Percentiles rank a stretch among this genome's conserved stretches.
These are phyloP conservation scores for Clinocottus analis DNA, from an alignment of 2,113 vertebrate genomes.

Conservation along the genomic window DNA sequence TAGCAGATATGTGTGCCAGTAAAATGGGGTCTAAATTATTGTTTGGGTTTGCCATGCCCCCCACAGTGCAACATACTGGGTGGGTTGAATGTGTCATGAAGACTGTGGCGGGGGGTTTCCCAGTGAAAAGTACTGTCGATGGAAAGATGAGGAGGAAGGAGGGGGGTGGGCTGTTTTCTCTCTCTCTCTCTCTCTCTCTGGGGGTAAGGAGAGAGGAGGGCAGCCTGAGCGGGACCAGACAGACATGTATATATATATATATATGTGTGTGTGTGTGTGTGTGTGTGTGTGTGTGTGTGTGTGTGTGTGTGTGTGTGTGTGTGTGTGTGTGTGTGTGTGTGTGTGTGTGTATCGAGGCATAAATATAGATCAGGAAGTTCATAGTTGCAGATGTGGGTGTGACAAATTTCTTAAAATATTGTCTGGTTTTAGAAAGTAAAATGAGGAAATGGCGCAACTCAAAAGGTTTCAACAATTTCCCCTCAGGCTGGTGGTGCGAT, in stretches of 20 bases:
- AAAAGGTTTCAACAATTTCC: not conserved
- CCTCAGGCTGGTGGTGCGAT: conserved; percentile 3
- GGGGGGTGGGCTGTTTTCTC: conserved; percentile 3
- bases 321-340: no score
- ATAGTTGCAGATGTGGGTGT: not conserved
- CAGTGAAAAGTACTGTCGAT: conserved; percentile 45
- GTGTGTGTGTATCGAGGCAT: no score
- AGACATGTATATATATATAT: no score
- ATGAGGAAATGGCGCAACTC: conserved; percentile 18
- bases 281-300: no score
- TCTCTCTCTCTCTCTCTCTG: conserved; percentile 24
- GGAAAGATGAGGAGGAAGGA: conserved; percentile 67
- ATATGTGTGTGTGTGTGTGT: no score
- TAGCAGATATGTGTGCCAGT: conserved; percentile 45
- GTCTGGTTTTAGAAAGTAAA: not conserved
- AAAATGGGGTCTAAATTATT: conserved; percentile 62
- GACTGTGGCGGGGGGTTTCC: conserved; percentile 70
- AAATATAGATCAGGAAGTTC: conserved; percentile 6
- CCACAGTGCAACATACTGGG: conserved; percentile 60
- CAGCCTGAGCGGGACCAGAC: not conserved
- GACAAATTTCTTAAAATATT: not conserved
- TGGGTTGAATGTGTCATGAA: conserved; percentile 61
- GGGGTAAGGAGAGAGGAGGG: conserved; percentile 29
- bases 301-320: no score
- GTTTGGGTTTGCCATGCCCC: conserved; percentile 61